Base-by-base conservation (phyloP, 37 sponge, comb jelly and placozoan genomes). In the Hormiphora californensis region DNA sequence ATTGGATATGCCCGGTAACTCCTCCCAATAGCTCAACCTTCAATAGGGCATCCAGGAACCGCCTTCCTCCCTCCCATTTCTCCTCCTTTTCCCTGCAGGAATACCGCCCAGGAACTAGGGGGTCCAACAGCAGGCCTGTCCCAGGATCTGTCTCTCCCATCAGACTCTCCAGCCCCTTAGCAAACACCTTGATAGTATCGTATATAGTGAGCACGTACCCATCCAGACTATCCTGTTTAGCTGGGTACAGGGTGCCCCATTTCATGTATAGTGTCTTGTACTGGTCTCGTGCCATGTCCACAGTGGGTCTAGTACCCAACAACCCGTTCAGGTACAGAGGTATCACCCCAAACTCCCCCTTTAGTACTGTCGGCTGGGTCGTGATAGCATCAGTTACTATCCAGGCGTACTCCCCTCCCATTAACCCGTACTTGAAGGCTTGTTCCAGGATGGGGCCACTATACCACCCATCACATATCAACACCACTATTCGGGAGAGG, bases 171-270 rank as follows among this genome's bases (percentile, higher is more conserved):
- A 57, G 61, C 27, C 61, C 61, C 17, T 57, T 30, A 5, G 61
- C 61, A 30, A 19, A 57, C n/a, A 57, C 61, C 61, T 57, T 57
- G 61, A 57, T 57, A 4, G 61, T 57, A 30, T 57, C 61, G n/a
- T 57, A 57, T 4, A 57, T 5, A 23, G 61, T 57, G 30, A 57
- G 27, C 7, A 57, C 61, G n/a, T 57, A 57, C n/a, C 61, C 61
- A 57, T 30, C 61, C n/a, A 57, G 61, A 4, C 27, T 15, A 15
- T 28, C n/a, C 61, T 30, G 61, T 57, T 15, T 57, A 19, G 5
- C 61, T 12, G 61, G 61, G n/a, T 28, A 57, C 61, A 5, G n/a
- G 61, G 61, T 57, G 5, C n/a, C 61, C 5, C n/a, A 57, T 30
- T 57, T 57, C 5, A 28, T 5, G 61, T 57, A 15, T 4, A 57